These are phyloP conservation scores for Petaurus breviceps DNA, from an alignment of 2,113 vertebrate species.

Conservation along the genomic window DNA sequence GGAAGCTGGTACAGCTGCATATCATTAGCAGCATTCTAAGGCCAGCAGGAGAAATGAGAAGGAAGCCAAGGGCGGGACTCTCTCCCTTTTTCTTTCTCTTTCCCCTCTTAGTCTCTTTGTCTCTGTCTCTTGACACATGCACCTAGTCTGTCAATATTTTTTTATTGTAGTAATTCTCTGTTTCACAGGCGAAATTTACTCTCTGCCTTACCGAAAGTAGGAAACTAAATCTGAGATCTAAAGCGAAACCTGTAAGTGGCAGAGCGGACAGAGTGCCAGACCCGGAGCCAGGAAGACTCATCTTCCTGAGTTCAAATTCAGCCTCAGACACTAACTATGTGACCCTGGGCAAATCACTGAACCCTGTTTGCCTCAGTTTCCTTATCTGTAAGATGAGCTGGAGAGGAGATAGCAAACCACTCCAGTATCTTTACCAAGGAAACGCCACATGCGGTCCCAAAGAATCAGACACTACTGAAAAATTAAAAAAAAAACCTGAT, in stretches of 20 bases:
- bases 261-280: not conserved
- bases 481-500: not conserved
- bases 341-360: not conserved
- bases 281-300: not conserved
- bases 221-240: not conserved
- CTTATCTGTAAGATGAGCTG: not conserved
- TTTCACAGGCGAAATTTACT: not conserved
- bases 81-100: not conserved
- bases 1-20: conserved; percentile 22
- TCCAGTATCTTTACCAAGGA: not conserved
- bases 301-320: not conserved
- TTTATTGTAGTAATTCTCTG: not conserved
- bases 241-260: not conserved
- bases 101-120: not conserved
- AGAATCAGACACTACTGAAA: not conserved
- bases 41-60: not conserved
- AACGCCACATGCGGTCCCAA: not conserved
- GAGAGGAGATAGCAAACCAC: not conserved
- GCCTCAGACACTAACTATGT: not conserved
- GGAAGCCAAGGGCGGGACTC: conserved; percentile 12
- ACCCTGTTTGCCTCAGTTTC: not conserved
- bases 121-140: not conserved
- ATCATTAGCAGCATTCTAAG: conserved; percentile 45
- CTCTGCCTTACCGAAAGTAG: conserved; percentile 48
- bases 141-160: not conserved